Evolutionary conservation across 2,113 vertebrate species (phyloP), one percentile per base, ranked within the genome.

Genomic region (Sorex fumeus): DNA sequence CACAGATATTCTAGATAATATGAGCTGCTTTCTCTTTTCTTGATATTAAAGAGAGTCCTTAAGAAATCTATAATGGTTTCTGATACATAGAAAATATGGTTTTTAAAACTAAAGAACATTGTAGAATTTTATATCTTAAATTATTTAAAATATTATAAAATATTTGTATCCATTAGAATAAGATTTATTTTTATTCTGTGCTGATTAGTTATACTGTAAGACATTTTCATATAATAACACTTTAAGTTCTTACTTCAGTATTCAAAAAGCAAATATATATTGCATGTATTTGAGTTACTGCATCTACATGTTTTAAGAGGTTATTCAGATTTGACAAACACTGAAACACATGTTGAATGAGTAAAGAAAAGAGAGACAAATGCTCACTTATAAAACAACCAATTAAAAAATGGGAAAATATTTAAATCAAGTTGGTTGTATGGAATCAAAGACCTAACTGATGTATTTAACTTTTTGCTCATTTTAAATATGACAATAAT

Each of bases 71-170:
- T 47, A 8, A 19, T 0, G 0, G 34, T 23, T 25, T 50, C 10
- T 66, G 74, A 70, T 30, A 47, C 2, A 45, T 1, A n/a, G 34
- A 8, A 43, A 36, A 2, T 34, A 32, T 47, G 19, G 7, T 70
- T 90, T 69, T 70, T 88, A 32, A 84, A 69, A 72, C 50, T 53
- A 77, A 53, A 95, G 32, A 66, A 18, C 5, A 80, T 87, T 86
- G 60, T 53, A 28, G 3, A 62, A 80, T 78, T 40, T 34, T 50
- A 1, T 64, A 23, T 53, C 82, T 66, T 45, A 43, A 36, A 57
- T 45, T 81, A 9, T 19, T 10, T 81, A 64, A 78, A 88, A 28
- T 66, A 74, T 71, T n/a, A 90, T 18, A n/a, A 77, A 27, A 21
- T 62, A 30, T 12, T 40, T 40, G 62, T 47, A 1, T 4, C 53